Percentiles rank a stretch among this genome's conserved stretches.
Evolutionary conservation across 2,113 vertebrate genomes (phyloP).

Genomic region (Callipepla californica): DNA sequence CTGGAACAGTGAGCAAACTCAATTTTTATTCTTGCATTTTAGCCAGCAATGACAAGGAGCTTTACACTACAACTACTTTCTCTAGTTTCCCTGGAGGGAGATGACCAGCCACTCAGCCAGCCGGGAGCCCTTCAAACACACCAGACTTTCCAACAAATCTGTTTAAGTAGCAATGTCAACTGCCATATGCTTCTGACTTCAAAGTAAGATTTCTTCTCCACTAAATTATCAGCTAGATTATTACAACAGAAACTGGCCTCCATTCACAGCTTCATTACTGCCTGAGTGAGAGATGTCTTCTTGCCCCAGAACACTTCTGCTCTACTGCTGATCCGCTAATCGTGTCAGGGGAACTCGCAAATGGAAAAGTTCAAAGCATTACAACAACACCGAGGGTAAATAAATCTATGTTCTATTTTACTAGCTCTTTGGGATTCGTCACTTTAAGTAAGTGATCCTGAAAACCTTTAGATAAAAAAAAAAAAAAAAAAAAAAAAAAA

Average conservation of each 20-base stretch:
- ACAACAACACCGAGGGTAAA: accelerated
- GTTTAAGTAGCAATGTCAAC: background rate
- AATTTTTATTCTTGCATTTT: background rate
- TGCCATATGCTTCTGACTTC: background rate
- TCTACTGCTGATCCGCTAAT: background rate
- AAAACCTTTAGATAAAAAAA: background rate
- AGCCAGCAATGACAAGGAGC: background rate
- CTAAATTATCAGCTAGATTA: background rate
- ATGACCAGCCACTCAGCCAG: background rate
- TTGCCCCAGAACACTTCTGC: background rate
- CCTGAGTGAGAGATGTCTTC: background rate
- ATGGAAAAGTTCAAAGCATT: background rate
- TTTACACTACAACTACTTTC: background rate
- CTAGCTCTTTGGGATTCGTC: background rate
- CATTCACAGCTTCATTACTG: background rate
- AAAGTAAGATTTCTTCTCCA: background rate
- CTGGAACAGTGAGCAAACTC: background rate
- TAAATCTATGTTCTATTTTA: background rate
- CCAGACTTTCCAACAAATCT: background rate
- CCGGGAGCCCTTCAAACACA: background rate
- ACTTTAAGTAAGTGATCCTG: background rate
- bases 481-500: too few species aligned
- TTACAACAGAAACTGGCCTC: background rate
- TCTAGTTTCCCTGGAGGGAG: background rate
- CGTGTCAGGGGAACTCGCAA: background rate